Base-by-base conservation (phyloP, 2,888 invertebrate species). In the Drosophila fulvimacula region DNA sequence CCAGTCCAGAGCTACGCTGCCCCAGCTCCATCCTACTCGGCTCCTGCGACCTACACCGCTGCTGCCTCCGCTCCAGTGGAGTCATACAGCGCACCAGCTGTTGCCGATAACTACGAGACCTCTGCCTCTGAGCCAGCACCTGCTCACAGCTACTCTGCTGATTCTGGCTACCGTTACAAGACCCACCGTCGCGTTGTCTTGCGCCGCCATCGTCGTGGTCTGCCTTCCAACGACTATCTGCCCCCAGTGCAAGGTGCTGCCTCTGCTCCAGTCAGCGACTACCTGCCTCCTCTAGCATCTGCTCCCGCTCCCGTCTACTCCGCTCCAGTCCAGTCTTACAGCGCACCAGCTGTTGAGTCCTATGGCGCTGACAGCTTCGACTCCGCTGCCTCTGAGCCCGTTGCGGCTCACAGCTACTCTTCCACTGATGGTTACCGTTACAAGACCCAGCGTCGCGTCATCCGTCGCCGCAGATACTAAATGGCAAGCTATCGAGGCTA, bases 371-470 rank as follows among this genome's bases (percentile, higher is more conserved):
- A 73, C 9, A 56, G 61, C 41, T 82, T 74, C 71, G 48, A 74
- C 17, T 52, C 76, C 64, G 61, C 65, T 58, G 78, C 77, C 58
- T 70, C 79, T 13, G 66, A 71, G 60, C 67, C 80, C 17, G 89
- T 74, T 19, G 77, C 88, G 69, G 90, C 90, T 39, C 91, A 91
- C 76, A 82, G 76, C 69, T 91, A 72, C 80, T 91, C 91, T 6
- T 68, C 90, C 60, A 69, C 51, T 58, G 92, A 91, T 67, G 92
- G 92, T 38, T 92, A 92, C 82, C 90, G 88, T 55, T 92, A 92
- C 83, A 92, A 83, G 82, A 92, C 91, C 74, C 81, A 87, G 10
- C 88, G 79, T 52, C 89, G 89, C 75, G 91, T 84, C 73, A 53
- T 83, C 75, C 86, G 84, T 62, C 92, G 92, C 68, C 89, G 81